phyloP scores from a whole-genome alignment of 2,888 invertebrate genomes.

The Scaptomyza cyrtandrae region DNA sequence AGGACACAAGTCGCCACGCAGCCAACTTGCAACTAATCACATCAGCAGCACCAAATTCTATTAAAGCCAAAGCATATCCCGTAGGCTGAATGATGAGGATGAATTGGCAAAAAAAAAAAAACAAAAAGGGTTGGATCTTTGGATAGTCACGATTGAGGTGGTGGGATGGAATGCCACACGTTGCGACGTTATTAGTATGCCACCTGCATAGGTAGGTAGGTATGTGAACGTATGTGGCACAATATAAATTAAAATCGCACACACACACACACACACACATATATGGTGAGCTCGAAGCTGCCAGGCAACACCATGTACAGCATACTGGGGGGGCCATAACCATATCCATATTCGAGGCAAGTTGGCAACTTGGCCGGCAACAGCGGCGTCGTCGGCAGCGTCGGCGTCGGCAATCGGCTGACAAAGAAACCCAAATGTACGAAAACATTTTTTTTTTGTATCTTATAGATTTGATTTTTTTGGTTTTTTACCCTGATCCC shows the following conservation, averaged over 20 bases:
- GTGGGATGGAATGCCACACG: constrained; percentile 32
- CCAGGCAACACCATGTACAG: constrained; percentile 55
- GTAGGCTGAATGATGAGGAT: neutral
- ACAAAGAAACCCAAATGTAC: constrained; percentile 42
- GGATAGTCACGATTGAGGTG: constrained; percentile 22
- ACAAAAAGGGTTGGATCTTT: constrained; percentile 4
- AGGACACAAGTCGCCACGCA: constrained; percentile 24
- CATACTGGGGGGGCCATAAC: constrained; percentile 55
- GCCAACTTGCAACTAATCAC: constrained; percentile 45
- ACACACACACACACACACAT: constrained; percentile 6
- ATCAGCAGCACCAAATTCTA: constrained; percentile 66
- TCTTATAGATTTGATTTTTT: constrained; percentile 63
- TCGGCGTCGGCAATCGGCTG: neutral
- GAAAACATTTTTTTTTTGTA: constrained; percentile 62
- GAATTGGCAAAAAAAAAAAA: constrained; percentile 17
- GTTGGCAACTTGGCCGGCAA: constrained; percentile 32
- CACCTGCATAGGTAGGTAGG: constrained; percentile 50
- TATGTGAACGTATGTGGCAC: constrained; percentile 55
- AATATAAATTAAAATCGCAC: constrained; percentile 42
- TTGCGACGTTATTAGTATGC: constrained; percentile 65
- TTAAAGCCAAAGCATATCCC: constrained; percentile 40
- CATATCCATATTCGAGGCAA: constrained; percentile 53
- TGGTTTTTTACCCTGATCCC: too few species aligned
- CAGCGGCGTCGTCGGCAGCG: constrained; percentile 8
- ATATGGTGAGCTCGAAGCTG: constrained; percentile 39